Percentiles rank a stretch among this genome's conserved stretches.
These are phyloP conservation scores for Sphecodes monilicornis DNA, from an alignment of 2,888 invertebrate species.

Conservation along the genomic window DNA sequence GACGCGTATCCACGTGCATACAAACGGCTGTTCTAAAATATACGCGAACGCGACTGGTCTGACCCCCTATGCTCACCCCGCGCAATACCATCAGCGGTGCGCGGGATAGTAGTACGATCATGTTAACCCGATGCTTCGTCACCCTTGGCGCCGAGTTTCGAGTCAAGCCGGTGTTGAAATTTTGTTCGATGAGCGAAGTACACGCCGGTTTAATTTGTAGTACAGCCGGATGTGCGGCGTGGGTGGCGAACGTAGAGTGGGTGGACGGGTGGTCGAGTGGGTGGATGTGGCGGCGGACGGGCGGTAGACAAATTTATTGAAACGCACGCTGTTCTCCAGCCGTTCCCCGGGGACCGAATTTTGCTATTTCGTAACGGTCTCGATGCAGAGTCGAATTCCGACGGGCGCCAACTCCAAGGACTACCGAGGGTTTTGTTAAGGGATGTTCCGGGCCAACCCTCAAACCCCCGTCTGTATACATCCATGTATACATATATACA, in stretches of 20 bases:
- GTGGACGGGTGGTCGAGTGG: constrained; percentile 11
- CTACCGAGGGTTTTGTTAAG: constrained; percentile 58
- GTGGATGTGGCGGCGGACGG: constrained; percentile 14
- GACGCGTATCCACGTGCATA: neutral
- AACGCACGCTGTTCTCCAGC: constrained; percentile 63
- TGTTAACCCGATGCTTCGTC: constrained; percentile 73
- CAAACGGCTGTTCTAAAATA: constrained; percentile 26
- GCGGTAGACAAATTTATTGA: constrained; percentile 72
- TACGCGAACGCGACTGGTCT: constrained; percentile 18
- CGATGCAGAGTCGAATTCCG: constrained; percentile 60
- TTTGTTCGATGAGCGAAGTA: constrained; percentile 74
- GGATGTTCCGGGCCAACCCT: constrained; percentile 56
- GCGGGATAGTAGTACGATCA: constrained; percentile 57
- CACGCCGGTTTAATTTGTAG: constrained; percentile 73
- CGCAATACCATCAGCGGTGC: constrained; percentile 36
- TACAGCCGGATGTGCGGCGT: constrained; percentile 61
- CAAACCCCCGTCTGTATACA: neutral
- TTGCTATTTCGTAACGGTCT: constrained; percentile 62
- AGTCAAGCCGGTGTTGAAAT: constrained; percentile 73
- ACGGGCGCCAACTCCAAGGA: constrained; percentile 48
- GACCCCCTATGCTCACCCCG: neutral
- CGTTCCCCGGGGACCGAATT: constrained; percentile 55
- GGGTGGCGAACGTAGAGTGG: constrained; percentile 36
- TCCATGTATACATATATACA: neutral
- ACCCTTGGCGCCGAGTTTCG: constrained; percentile 68